Evolutionary conservation across 53 echinoderm and acorn worm genomes (phyloP).

Genomic region (Paelopatides confundens): DNA sequence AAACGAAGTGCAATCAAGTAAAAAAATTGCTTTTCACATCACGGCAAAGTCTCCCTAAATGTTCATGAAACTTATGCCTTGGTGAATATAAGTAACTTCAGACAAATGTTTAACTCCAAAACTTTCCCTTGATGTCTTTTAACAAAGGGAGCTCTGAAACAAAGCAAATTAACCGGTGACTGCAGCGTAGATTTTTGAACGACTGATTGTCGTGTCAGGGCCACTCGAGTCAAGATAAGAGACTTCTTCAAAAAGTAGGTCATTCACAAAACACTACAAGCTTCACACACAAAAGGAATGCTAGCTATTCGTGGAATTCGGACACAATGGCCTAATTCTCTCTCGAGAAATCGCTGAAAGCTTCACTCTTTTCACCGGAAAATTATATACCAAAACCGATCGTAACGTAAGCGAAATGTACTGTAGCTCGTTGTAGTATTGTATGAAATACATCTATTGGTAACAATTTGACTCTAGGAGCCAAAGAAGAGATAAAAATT

Average conservation of each 20-base stretch:
- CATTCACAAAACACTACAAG: constrained; percentile 38
- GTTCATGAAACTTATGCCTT: constrained; percentile 8
- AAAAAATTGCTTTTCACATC: not conserved
- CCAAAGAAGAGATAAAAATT: constrained; percentile 15
- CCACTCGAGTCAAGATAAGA: constrained; percentile 38
- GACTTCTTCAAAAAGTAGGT: constrained; percentile 31
- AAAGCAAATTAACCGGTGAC: constrained; percentile 45
- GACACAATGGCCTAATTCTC: constrained; percentile 39
- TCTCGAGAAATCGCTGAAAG: not conserved
- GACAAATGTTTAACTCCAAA: constrained; percentile 6
- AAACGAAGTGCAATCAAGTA: not conserved
- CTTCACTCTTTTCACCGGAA: not conserved
- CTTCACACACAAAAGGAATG: constrained; percentile 52
- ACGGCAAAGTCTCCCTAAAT: not conserved
- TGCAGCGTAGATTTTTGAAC: constrained; percentile 5
- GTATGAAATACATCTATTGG: not conserved
- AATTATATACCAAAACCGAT: not conserved
- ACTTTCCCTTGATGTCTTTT: not conserved
- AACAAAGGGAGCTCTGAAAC: constrained; percentile 42
- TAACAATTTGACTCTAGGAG: constrained; percentile 8
- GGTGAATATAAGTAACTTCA: not conserved
- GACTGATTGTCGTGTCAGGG: constrained; percentile 36
- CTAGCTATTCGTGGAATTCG: constrained; percentile 49
- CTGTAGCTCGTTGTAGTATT: not conserved
- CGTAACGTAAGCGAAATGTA: not conserved